These are phyloP conservation scores for Chaetorhynchus papuensis DNA, from an alignment of 2,113 vertebrate genomes.

Conservation along the genomic window DNA sequence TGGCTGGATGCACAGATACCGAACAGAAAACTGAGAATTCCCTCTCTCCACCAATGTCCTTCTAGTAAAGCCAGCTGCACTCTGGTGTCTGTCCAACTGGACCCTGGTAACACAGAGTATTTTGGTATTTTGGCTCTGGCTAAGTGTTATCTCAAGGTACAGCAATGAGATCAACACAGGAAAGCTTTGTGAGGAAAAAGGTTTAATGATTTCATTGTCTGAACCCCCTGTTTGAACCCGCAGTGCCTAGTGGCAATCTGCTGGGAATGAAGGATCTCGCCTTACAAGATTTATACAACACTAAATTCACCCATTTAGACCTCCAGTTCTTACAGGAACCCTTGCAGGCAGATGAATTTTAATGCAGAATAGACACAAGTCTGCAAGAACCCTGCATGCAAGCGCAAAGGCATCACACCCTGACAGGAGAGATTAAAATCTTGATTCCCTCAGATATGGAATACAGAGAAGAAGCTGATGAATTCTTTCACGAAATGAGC, in stretches of 20 bases:
- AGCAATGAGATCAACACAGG: neutral
- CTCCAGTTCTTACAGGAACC: neutral
- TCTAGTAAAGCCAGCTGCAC: neutral
- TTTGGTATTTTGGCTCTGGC: neutral
- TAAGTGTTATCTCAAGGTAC: neutral
- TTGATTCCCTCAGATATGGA: neutral
- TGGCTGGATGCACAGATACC: neutral
- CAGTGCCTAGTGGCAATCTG: neutral
- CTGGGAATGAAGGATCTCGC: neutral
- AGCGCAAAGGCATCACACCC: neutral
- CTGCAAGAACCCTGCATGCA: neutral
- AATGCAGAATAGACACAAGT: neutral
- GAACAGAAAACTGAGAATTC: neutral
- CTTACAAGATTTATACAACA: neutral
- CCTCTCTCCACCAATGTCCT: constrained; percentile 30
- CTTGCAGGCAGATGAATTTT: neutral
- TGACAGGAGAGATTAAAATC: neutral
- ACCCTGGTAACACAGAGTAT: neutral
- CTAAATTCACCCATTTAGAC: neutral
- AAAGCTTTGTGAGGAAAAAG: neutral
- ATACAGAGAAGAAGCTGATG: neutral
- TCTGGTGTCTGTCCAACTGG: neutral
- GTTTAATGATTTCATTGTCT: constrained; percentile 14
- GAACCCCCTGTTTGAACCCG: neutral
- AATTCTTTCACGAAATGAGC: neutral